Base-by-base conservation (phyloP, 2,888 invertebrate species). In the Drosophila subsilvestris region DNA sequence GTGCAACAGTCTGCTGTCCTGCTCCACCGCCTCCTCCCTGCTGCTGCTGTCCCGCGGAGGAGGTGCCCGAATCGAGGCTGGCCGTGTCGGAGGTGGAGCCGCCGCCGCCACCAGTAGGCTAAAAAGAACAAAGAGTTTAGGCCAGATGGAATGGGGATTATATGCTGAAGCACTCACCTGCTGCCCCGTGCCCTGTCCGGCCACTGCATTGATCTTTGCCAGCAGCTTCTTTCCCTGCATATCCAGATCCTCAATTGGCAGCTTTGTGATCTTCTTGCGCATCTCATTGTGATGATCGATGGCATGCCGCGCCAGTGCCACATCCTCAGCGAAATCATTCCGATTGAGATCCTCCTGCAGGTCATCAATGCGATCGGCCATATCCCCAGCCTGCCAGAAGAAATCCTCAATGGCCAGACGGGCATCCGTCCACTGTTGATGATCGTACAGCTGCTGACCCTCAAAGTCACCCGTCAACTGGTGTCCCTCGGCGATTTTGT, bases 401-500 rank as follows among this genome's bases (percentile, higher is more conserved):
- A 99, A 97, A 90, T 98, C 98, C 93, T 99, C 99, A 86, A 98
- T 94, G 63, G 98, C 97, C 93, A 98, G 93, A 92, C 99, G 94
- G 74, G 98, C 95, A 90, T 99, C 98, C 89, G 99, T 96, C 99
- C 99, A 99, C 91, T 97, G 97, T 79, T 97, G 95, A 93, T 99
- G 98, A 92, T 99, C 98, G 93, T 99, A 99, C 86, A 95, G 95
- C 86, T 99, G 94, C 27, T 96, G 95, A 48, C 99, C 99, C 89
- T 99, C 99, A 91, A 99, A 95, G 91, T 99, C 99, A 44, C 95
- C 93, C 18, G 99, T 98, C 81, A 99, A 93, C 93, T 99, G 99
- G 83, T 96, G 94, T 69, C 96, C 95, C 93, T 99, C 99, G 91
- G 99, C 96, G 84, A 97, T 96, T 93, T 98, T 98, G 81, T 96